Evolutionary conservation across 2,888 invertebrate species (phyloP).

Genomic region (Diplolepis rosae): DNA sequence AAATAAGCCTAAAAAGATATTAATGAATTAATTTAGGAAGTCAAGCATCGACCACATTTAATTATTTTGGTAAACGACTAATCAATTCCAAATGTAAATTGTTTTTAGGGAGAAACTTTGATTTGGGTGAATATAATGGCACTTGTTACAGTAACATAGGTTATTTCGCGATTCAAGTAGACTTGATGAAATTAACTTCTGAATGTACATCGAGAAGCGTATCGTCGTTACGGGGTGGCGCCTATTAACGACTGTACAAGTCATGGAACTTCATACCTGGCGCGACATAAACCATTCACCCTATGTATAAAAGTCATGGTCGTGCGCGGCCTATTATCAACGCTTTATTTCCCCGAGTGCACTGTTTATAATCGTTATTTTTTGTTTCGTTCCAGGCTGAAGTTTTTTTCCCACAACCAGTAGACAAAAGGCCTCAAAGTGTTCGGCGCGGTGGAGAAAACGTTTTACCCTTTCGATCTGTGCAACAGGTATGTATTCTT

Average conservation of each 20-base stretch:
- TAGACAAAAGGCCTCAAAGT: slow-evolving; percentile 79
- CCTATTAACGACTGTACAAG: slow-evolving; percentile 64
- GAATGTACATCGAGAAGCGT: slow-evolving; percentile 41
- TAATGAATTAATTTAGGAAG: slow-evolving; percentile 31
- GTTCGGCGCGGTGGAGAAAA: slow-evolving; percentile 80
- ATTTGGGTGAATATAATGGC: slow-evolving; percentile 32
- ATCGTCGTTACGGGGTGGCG: slow-evolving; percentile 54
- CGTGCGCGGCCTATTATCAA: slow-evolving; percentile 39
- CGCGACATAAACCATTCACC: slow-evolving; percentile 59
- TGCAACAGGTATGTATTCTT: slow-evolving; percentile 72
- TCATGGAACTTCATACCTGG: slow-evolving; percentile 69
- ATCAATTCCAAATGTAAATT: background rate
- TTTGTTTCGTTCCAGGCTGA: slow-evolving; percentile 75
- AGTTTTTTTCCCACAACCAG: slow-evolving; percentile 72
- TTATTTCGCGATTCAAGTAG: slow-evolving; percentile 35
- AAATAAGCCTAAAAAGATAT: too few species aligned
- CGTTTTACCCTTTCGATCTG: slow-evolving; percentile 79
- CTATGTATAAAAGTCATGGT: slow-evolving; percentile 59
- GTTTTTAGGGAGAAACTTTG: slow-evolving; percentile 25
- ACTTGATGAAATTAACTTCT: slow-evolving; percentile 36
- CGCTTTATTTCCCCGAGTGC: slow-evolving; percentile 42
- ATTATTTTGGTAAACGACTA: background rate
- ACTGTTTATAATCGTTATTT: slow-evolving; percentile 46
- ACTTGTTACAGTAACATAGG: slow-evolving; percentile 39
- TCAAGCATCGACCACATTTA: background rate